Evolutionary conservation across 2,888 invertebrate species (phyloP).

Genomic region (Cylloceria caligata): DNA sequence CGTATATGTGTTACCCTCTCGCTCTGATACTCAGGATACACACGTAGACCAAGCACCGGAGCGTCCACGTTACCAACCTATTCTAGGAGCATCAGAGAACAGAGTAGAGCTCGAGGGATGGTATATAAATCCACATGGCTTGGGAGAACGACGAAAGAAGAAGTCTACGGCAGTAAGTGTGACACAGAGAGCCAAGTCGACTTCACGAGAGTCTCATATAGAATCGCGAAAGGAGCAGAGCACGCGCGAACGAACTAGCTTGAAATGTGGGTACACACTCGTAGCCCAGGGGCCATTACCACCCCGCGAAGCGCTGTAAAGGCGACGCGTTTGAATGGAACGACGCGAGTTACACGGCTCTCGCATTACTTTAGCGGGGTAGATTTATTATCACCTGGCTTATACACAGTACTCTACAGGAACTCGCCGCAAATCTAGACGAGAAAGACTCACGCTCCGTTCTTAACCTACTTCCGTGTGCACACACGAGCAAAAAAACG

Average conservation of each 20-base stretch:
- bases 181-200: neutral
- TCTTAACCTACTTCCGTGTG: slow-evolving; percentile 67
- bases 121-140: slow-evolving; percentile 61
- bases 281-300: slow-evolving; percentile 76
- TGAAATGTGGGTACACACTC: slow-evolving; percentile 76
- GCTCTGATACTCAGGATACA: slow-evolving; percentile 1
- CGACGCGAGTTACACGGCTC: slow-evolving; percentile 75
- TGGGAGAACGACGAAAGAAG: slow-evolving; percentile 64
- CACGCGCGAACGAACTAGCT: slow-evolving; percentile 71
- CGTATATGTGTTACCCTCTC: slow-evolving; percentile 31
- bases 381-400: slow-evolving; percentile 77
- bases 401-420: slow-evolving; percentile 43
- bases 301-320: slow-evolving; percentile 74
- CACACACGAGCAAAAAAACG: slow-evolving; percentile 18
- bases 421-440: slow-evolving; percentile 29
- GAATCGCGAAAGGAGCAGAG: slow-evolving; percentile 37
- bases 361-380: slow-evolving; percentile 77
- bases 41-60: slow-evolving; percentile 15
- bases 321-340: slow-evolving; percentile 78
- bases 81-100: slow-evolving; percentile 39
- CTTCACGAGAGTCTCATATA: slow-evolving; percentile 33
- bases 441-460: slow-evolving; percentile 39
- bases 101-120: slow-evolving; percentile 47
- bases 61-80: slow-evolving; percentile 16
- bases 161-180: slow-evolving; percentile 48